Base-by-base conservation (phyloP, 2,113 vertebrate species). In the Halcyon malimbica region DNA sequence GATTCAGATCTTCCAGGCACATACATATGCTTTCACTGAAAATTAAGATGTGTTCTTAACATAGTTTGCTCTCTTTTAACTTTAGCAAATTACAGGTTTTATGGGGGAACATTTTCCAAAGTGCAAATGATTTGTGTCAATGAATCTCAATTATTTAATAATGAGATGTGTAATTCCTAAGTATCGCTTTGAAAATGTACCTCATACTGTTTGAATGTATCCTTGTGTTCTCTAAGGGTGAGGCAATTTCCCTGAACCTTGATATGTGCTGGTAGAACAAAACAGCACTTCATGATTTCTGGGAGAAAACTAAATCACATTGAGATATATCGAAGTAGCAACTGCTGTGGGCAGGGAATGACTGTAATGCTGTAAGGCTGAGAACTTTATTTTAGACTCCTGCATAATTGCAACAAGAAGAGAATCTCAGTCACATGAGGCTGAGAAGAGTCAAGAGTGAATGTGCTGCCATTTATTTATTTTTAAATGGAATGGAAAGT, bases 131-230 rank as follows among this genome's bases (percentile, higher is more conserved):
- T 28, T 86, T 95, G 33, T 39, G 44, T 50, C 8, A 9, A 76
- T 57, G 77, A 89, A 93, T 94, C 77, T 93, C 74, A 94, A 85
- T 92, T 95, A 82, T 84, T 89, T 95, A 77, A 54, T 96, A 93
- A 96, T 76, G 76, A 96, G 74, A 78, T 73, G 86, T 71, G 62
- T 85, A 67, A 96, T 93, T 96, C 74, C 37, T 76, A 88, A 95
- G 70, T 25, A 85, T 28, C 62, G 28, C 75, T 94, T 94, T 67
- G 74, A 73, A 96, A 97, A 92, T 24, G 26, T 56, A 92, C 74
- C 81, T 87, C 88, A 74, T 29, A 37, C 60, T 81, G 65, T 83
- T 92, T 77, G 68, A 78, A 60, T 39, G 69, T 59, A 39, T 73
- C 76, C 51, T 70, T 56, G 44, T 84, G 68, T 63, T 91, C 88